phyloP scores from a whole-genome alignment of 2,797 vertebrate genomes.

The Aselliscus stoliczkanus region DNA sequence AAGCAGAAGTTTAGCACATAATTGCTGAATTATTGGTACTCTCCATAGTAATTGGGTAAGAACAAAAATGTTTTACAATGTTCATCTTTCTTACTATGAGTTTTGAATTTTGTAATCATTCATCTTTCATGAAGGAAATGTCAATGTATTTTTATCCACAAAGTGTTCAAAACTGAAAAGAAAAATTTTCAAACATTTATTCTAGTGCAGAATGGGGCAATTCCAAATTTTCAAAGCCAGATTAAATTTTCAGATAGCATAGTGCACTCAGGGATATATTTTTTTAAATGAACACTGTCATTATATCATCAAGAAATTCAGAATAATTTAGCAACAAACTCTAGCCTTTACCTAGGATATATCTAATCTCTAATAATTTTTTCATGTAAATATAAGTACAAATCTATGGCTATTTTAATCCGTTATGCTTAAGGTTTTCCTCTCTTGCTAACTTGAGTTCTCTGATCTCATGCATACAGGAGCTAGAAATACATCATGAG shows the following conservation, averaged over 20 bases:
- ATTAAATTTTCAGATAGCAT: neutral
- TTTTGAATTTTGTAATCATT: neutral
- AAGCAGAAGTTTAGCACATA: neutral
- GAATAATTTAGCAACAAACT: slow-evolving; percentile 2
- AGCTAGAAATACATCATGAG: neutral
- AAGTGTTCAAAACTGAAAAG: neutral
- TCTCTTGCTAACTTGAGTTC: slow-evolving; percentile 17
- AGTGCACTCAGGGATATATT: neutral
- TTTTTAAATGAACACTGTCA: neutral
- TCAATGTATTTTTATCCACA: neutral
- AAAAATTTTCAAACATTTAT: neutral
- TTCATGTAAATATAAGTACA: neutral
- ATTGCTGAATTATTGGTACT: neutral
- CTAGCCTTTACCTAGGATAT: neutral
- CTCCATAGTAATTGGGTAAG: neutral
- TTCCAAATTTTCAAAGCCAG: slow-evolving; percentile 19
- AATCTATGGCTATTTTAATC: slow-evolving; percentile 29
- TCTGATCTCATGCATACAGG: slow-evolving; percentile 20
- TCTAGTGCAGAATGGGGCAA: neutral
- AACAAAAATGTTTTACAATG: neutral
- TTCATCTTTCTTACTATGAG: neutral
- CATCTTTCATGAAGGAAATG: slow-evolving; percentile 21
- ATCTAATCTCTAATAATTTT: slow-evolving; percentile 13
- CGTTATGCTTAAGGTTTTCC: neutral
- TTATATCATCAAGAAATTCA: slow-evolving; percentile 35